Evolutionary conservation across 2,888 invertebrate species (phyloP).

Genomic region (Leucoptera coffeella): DNA sequence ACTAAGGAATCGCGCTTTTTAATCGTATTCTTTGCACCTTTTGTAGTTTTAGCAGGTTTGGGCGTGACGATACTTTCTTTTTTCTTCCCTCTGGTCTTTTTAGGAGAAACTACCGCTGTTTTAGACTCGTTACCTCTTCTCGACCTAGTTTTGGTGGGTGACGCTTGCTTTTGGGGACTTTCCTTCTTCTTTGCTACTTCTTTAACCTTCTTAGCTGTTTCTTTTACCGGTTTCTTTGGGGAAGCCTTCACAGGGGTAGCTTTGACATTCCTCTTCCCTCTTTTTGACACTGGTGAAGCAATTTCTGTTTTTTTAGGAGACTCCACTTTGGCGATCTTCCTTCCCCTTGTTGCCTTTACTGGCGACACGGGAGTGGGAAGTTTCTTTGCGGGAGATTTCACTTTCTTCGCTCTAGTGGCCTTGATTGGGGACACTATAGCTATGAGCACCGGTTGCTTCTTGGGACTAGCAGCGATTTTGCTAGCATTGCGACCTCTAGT

Average conservation of each 20-base stretch:
- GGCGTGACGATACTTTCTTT: background rate
- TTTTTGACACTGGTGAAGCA: too few relatives aligned
- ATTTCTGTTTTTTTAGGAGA: too few relatives aligned
- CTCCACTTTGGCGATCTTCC: conserved; percentile 7
- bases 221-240: conserved; percentile 3
- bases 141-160: background rate
- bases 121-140: background rate
- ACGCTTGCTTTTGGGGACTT: background rate
- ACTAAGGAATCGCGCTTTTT: too few relatives aligned
- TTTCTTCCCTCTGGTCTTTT: conserved; percentile 3
- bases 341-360: conserved; percentile 7
- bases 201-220: conserved; percentile 8
- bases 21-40: conserved; percentile 1
- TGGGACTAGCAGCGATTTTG: background rate
- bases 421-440: background rate
- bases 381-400: background rate
- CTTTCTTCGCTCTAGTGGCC: background rate
- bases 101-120: background rate
- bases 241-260: too few relatives aligned
- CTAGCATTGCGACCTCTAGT: background rate
- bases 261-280: too few relatives aligned
- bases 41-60: background rate
- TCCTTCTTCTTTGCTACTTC: conserved; percentile 8
- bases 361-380: background rate
- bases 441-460: background rate